Base-by-base conservation (phyloP, 2,888 invertebrate species). In the Artemia sp. region DNA sequence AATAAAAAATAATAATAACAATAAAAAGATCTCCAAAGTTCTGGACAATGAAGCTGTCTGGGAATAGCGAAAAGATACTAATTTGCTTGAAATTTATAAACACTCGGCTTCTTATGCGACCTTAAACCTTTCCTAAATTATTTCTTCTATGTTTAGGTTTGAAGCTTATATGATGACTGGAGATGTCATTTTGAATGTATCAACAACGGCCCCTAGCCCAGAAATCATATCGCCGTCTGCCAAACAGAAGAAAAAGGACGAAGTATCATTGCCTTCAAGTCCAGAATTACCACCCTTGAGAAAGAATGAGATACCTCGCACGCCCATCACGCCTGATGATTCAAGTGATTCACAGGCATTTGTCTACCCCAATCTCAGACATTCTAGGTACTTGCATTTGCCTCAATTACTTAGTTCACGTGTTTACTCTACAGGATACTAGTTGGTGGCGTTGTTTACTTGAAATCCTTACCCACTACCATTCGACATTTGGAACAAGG, bases 91-190 rank as follows among this genome's bases (percentile, higher is more conserved):
- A 3, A 38, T 38, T 38, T 38, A 38, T 4, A 38, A 38, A 38
- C 6, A 38, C 38, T 38, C 38, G 38, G 3, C 38, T 38, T 38
- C 38, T 38, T 38, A 38, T 38, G 38, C 38, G 4, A 38, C 38
- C 38, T 38, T 5, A 38, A 38, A 38, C 38, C 38, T 38, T 38
- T 38, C 38, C 38, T 38, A 38, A 38, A 38, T 38, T 38, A 38
- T 38, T 4, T 38, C 38, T 6, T 58, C 24, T 58, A 8, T 58
- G n/a, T 58, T 74, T 67, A 74, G 74, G 79, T 92, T 90, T 81
- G 92, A 92, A 81, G 90, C 92, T 71, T 95, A 91, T 83, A 90
- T 94, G 87, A 95, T 95, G 95, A 95, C 95, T 51, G 95, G 95
- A 67, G 94, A 95, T 80, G 85, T 93, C 77, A 94, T 95, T 78